Evolutionary conservation across 2,113 vertebrate species (phyloP).

Genomic region (Erinaceus europaeus): DNA sequence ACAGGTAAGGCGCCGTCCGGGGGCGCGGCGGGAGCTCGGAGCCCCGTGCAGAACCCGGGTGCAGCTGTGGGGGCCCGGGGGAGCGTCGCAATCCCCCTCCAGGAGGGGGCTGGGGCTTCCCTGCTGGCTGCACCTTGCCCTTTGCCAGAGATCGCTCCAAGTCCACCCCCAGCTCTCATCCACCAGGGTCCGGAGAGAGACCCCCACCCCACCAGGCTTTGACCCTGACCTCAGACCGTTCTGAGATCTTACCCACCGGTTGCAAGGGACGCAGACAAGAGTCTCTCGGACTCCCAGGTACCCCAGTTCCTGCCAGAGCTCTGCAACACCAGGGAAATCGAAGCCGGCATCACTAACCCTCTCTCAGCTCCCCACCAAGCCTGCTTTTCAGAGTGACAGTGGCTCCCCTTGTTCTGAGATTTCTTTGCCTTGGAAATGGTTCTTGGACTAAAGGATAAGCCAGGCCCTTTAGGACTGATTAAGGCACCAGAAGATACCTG

Average conservation of each 20-base stretch:
- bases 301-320: not conserved
- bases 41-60: not conserved
- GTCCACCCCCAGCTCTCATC: not conserved
- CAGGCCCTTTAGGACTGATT: not conserved
- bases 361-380: not conserved
- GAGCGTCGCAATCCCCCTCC: slow-evolving; percentile 1
- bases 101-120: not conserved
- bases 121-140: not conserved
- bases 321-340: not conserved
- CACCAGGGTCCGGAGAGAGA: not conserved
- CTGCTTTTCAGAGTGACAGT: not conserved
- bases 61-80: not conserved
- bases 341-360: not conserved
- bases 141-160: not conserved
- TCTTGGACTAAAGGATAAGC: not conserved
- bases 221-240: not conserved
- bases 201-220: slow-evolving; percentile 29
- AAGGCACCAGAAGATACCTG: not conserved
- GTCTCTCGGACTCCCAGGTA: not conserved
- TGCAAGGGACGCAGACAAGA: not conserved
- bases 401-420: not conserved
- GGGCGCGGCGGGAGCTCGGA: slow-evolving; percentile 40
- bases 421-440: slow-evolving; percentile 8
- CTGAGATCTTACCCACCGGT: not conserved
- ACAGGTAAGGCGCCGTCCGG: slow-evolving; percentile 72